phyloP scores from a whole-genome alignment of 2,797 vertebrate genomes.

The Cichlasoma orientale region DNA sequence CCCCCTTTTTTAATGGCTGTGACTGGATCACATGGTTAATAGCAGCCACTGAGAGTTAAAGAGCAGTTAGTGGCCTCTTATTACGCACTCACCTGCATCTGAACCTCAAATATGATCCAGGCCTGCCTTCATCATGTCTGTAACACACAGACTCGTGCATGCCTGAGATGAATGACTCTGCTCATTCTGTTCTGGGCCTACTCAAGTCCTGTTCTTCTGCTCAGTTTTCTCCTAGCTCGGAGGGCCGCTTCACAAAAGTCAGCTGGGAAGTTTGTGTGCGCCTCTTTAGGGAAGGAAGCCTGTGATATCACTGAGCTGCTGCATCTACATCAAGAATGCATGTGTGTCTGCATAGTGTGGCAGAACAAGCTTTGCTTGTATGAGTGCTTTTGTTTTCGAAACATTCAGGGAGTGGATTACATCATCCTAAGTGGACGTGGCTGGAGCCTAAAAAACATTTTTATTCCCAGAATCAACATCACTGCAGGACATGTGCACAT shows the following conservation, averaged over 20 bases:
- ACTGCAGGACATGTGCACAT: background rate
- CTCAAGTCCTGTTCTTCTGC: background rate
- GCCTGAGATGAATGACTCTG: constrained; percentile 1
- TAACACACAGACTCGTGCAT: background rate
- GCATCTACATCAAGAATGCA: background rate
- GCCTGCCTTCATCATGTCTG: background rate
- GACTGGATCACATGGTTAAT: background rate
- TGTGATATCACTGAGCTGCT: background rate
- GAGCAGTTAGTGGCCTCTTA: background rate
- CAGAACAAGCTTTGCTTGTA: background rate
- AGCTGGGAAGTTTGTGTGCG: background rate
- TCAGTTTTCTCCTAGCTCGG: background rate
- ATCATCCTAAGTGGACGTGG: constrained; percentile 25
- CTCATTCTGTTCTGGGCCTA: no score
- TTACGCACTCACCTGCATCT: constrained; percentile 12
- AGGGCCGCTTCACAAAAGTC: background rate
- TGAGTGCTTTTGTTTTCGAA: constrained; percentile 4
- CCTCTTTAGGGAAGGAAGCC: constrained; percentile 16
- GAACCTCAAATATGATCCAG: background rate
- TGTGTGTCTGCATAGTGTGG: background rate
- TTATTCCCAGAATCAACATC: background rate
- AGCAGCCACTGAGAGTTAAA: background rate
- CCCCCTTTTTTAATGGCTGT: background rate
- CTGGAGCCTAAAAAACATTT: background rate
- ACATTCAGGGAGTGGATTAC: constrained; percentile 30